Base-by-base conservation (phyloP, 2,888 invertebrate species). In the Eurytoma adleriae region DNA sequence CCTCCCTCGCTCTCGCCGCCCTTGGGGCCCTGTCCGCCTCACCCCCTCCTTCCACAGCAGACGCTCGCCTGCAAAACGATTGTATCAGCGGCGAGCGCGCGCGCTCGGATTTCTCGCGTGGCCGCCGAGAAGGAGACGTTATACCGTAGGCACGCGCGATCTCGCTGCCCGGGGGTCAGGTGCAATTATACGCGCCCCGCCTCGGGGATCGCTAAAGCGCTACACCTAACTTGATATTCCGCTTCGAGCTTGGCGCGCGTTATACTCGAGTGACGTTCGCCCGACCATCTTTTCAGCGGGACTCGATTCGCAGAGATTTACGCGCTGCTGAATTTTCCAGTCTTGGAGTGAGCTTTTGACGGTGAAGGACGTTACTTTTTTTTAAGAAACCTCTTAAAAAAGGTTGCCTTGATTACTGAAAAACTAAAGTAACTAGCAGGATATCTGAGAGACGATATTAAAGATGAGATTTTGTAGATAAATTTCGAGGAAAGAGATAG, bases 1-100 rank as follows among this genome's bases (percentile, higher is more conserved):
- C 40, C 64, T 64, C 64, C 40, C 30, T 16, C 62, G 4, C 86
- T 85, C 82, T 82, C 83, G 84, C 83, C 86, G 81, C 84, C 81
- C 83, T 83, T 83, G 54, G 30, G 73, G 73, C 24, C 40, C 68
- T 61, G 24, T 24, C 62, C 30, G 27, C 27, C 27, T 13, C 61
- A 4, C 86, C 27, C 10, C 40, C 62, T 62, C 54, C 66, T 12
- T 24, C 59, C 40, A 0, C 10, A 40, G 3, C 72, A 50, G 66
- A 50, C 20, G 70, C 62, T 40, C 40, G 10, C 40, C 77, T 27
- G 52, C 40, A 57, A 30, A 18, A 70, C 81, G 74, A 81, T 81
- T 73, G 64, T 77, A 80, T 77, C 80, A 40, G 72, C 18, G 50
- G 14, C 24, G 18, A 10, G 13, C 4, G 7, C 50, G 20, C 50